These are phyloP conservation scores for Mongoloraphidia duomilia DNA, from an alignment of 2,888 invertebrate species.

Conservation along the genomic window DNA sequence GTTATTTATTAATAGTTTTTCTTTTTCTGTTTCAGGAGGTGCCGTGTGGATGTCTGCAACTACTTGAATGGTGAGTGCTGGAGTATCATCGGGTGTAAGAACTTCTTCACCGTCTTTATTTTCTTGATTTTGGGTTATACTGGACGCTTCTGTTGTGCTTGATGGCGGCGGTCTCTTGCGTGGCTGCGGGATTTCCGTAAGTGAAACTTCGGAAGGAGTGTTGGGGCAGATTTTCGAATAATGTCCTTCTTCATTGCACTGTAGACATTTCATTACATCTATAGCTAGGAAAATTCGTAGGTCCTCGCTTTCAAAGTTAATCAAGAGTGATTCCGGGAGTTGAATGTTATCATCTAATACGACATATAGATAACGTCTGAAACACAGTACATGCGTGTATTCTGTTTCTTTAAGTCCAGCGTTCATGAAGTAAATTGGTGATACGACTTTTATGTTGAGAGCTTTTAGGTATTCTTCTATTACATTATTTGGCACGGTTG, in stretches of 20 bases:
- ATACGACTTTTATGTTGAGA: constrained; percentile 8
- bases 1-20: too few species aligned
- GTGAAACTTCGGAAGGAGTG: too few species aligned
- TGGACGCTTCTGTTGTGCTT: too few species aligned
- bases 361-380: constrained; percentile 12
- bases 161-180: too few species aligned
- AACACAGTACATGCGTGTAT: constrained; percentile 12
- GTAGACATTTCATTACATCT: constrained; percentile 6
- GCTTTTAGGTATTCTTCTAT: constrained; percentile 10
- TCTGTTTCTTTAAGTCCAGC: constrained; percentile 10
- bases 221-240: neutral
- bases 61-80: too few species aligned
- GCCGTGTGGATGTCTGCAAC: too few species aligned
- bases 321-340: constrained; percentile 7
- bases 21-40: too few species aligned
- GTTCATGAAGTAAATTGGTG: constrained; percentile 10
- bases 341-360: constrained; percentile 9
- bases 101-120: too few species aligned
- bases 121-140: too few species aligned
- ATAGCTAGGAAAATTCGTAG: constrained; percentile 4
- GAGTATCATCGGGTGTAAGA: too few species aligned
- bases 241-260: constrained; percentile 4
- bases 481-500: constrained; percentile 11
- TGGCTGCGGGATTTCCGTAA: too few species aligned
- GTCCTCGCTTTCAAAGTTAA: constrained; percentile 7